A percentile compares a stretch with the other conserved stretches of the same genome.
Evolutionary conservation across 2,113 vertebrate species (phyloP).

Genomic region (Salvelinus namaycush): DNA sequence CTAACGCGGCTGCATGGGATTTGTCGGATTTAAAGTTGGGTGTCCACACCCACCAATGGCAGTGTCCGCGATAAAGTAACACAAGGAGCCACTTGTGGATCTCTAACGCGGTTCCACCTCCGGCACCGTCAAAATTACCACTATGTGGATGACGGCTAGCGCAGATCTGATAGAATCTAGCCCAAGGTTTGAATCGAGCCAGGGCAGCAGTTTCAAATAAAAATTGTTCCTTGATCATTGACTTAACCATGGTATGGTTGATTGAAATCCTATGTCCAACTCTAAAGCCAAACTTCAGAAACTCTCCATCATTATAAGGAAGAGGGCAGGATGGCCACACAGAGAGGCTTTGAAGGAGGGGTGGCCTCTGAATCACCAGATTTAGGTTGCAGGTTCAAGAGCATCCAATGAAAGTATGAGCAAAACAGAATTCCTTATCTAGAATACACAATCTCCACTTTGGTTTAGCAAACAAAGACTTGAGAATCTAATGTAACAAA

Average conservation of each 20-base stretch:
- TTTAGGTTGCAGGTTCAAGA: background rate
- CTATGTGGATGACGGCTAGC: too few species aligned
- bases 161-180: too few species aligned
- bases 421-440: background rate
- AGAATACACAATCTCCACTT: background rate
- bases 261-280: background rate
- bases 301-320: too few species aligned
- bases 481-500: background rate
- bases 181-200: too few species aligned
- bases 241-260: background rate
- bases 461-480: background rate
- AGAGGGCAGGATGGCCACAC: background rate
- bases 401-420: background rate
- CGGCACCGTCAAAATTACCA: too few species aligned
- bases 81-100: background rate
- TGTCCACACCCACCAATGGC: too few species aligned
- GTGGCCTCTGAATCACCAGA: background rate
- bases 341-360: background rate
- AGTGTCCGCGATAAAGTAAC: too few species aligned
- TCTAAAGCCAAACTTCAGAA: background rate
- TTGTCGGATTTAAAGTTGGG: too few species aligned
- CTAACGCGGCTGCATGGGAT: too few species aligned
- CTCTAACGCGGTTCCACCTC: too few species aligned
- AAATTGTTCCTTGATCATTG: background rate
- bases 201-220: background rate